Evolutionary conservation across 2,888 invertebrate genomes (phyloP).

Genomic region (Ophion obscuratus): DNA sequence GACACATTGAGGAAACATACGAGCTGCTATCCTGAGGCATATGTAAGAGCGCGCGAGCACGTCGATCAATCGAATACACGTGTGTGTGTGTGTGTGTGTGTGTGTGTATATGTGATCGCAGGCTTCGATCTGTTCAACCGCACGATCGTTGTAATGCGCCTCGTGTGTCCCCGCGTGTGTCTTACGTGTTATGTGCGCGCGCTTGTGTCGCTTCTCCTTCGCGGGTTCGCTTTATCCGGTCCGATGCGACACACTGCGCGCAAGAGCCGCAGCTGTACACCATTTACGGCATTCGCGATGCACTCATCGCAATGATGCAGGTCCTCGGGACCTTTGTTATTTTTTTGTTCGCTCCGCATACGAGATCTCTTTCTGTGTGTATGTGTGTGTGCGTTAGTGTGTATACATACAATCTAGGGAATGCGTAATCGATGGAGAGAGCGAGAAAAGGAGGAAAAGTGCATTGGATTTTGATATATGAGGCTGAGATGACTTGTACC

Average conservation of each 20-base stretch:
- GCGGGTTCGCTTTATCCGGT: slow-evolving; percentile 51
- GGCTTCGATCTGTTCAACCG: neutral
- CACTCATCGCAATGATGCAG: slow-evolving; percentile 27
- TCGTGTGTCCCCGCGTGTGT: slow-evolving; percentile 22
- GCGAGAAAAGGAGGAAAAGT: neutral
- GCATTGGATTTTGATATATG: neutral
- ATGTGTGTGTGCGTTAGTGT: no score
- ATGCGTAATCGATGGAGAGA: neutral
- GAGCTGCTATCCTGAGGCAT: neutral
- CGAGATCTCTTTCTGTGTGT: neutral
- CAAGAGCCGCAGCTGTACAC: slow-evolving; percentile 72
- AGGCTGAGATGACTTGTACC: neutral
- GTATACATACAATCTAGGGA: slow-evolving; percentile 3
- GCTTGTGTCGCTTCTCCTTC: slow-evolving; percentile 12
- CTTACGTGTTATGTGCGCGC: slow-evolving; percentile 9
- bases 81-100: neutral
- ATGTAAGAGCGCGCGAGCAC: neutral
- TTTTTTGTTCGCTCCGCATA: slow-evolving; percentile 14
- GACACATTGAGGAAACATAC: neutral
- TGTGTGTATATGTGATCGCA: no score
- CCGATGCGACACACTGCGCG: slow-evolving; percentile 64
- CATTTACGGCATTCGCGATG: slow-evolving; percentile 72
- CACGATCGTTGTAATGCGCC: slow-evolving; percentile 21
- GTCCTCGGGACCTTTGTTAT: slow-evolving; percentile 49
- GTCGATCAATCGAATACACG: slow-evolving; percentile 42